Evolutionary conservation across 2,113 vertebrate species (phyloP), one percentile per base, ranked within the genome.

Genomic region (Proterorhinus semilunaris): DNA sequence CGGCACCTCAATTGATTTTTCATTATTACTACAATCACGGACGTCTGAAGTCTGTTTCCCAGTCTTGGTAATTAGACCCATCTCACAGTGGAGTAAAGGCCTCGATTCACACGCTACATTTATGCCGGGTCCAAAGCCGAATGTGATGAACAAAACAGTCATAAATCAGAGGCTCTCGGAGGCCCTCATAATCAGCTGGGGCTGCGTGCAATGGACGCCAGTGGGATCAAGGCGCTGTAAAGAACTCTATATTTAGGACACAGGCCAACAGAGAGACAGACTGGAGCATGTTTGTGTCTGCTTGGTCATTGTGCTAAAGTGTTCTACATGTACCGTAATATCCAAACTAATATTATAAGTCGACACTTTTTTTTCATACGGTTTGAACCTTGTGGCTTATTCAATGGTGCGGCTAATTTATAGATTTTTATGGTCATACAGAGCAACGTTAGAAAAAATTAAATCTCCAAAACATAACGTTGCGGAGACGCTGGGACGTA

Each of bases 191-290:
- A 42, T 61, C 36, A 61, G 36, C 13, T 61, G 71, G 72, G 64
- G 76, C 61, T 76, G 75, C 71, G 42, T 68, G 73, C 80, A 71
- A 79, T 65, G 50, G 61, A 74, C 79, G 71, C 68, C 83, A 50
- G 54, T 71, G 83, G 86, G 86, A 76, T 75, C 53, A 66, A 86
- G 77, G 73, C 82, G 83, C 82, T n/a, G 13, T 8, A 68, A 73
- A 80, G 57, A 83, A 47, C 68, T 77, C 54, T 74, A 78, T 78
- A 84, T 85, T 86, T 71, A 81, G 83, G 87, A 74, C 83, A 78
- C 71, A 81, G 83, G 74, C 59, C 74, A 85, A 66, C 66, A 75
- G 69, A 72, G 65, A 71, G 57, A 45, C 74, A 81, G 83, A 85
- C 66, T 68, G 13, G 78, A 84, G n/a, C 50, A 46, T 27, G 74